Evolutionary conservation across 2,888 invertebrate genomes (phyloP).

Genomic region (Anagyrus pseudococci): DNA sequence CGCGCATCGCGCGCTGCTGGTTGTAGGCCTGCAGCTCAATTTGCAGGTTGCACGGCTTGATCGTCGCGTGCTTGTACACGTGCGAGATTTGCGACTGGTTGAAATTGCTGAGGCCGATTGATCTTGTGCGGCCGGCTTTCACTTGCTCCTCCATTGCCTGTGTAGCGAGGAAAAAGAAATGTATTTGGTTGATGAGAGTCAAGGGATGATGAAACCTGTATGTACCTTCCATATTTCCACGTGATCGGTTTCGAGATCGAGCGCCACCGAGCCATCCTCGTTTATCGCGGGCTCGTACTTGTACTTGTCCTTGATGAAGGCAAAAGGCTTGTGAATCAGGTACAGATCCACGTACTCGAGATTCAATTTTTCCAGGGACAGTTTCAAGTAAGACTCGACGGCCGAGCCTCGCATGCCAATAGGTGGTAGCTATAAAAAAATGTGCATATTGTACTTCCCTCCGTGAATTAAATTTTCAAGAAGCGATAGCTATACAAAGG

Average conservation of each 20-base stretch:
- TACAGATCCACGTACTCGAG: slow-evolving; percentile 79
- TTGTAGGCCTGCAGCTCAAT: slow-evolving; percentile 80
- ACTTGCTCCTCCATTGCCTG: slow-evolving; percentile 78
- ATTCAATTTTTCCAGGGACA: slow-evolving; percentile 71
- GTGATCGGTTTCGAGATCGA: slow-evolving; percentile 71
- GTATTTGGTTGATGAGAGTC: neutral
- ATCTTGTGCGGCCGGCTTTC: slow-evolving; percentile 68
- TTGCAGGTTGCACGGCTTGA: slow-evolving; percentile 76
- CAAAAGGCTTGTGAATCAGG: slow-evolving; percentile 79
- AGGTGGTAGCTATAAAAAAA: slow-evolving; percentile 70
- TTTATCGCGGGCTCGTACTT: slow-evolving; percentile 66
- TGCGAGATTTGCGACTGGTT: slow-evolving; percentile 72
- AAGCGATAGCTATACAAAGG: too few species aligned
- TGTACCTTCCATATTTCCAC: slow-evolving; percentile 77
- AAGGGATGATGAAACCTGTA: slow-evolving; percentile 10
- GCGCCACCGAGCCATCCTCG: slow-evolving; percentile 67
- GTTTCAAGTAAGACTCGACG: slow-evolving; percentile 70
- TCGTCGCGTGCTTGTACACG: slow-evolving; percentile 67
- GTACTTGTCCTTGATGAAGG: slow-evolving; percentile 67
- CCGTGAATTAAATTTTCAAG: too few species aligned
- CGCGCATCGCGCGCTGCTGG: slow-evolving; percentile 73
- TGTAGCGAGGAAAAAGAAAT: slow-evolving; percentile 13
- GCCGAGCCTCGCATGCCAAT: slow-evolving; percentile 72
- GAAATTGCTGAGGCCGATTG: slow-evolving; percentile 83
- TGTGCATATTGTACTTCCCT: too few species aligned